These are phyloP conservation scores for Mythimna pallens DNA, from an alignment of 2,888 invertebrate species.

Conservation along the genomic window DNA sequence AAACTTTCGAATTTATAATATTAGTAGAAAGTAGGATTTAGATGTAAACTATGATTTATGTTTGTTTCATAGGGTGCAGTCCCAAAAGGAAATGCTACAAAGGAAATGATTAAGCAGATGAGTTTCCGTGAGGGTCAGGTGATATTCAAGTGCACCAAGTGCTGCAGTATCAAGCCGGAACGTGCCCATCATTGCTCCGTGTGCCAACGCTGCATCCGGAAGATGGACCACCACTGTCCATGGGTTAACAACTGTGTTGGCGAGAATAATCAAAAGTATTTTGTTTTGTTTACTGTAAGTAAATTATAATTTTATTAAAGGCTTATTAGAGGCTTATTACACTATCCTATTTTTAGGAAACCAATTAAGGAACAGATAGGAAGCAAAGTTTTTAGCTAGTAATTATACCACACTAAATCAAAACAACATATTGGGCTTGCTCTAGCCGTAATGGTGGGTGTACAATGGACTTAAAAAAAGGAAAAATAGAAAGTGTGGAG, in stretches of 20 bases:
- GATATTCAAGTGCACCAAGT: slow-evolving; percentile 98
- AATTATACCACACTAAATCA: too few species aligned
- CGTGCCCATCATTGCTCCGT: slow-evolving; percentile 99
- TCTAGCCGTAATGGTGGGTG: too few species aligned
- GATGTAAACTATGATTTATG: neutral
- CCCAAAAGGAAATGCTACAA: slow-evolving; percentile 98
- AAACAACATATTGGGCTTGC: too few species aligned
- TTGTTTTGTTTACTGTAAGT: slow-evolving; percentile 98
- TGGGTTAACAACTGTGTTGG: slow-evolving; percentile 99
- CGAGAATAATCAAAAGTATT: slow-evolving; percentile 99
- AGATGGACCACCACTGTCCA: slow-evolving; percentile 94
- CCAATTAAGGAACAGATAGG: too few species aligned
- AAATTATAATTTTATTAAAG: neutral
- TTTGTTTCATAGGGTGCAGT: slow-evolving; percentile 93
- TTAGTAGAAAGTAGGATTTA: neutral
- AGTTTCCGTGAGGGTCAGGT: slow-evolving; percentile 97
- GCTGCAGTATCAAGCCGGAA: slow-evolving; percentile 98
- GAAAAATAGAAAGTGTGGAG: too few species aligned
- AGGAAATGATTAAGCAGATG: slow-evolving; percentile 98
- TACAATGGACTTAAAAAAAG: too few species aligned
- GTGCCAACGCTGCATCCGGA: slow-evolving; percentile 94
- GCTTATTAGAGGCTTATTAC: too few species aligned
- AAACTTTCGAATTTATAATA: too few species aligned
- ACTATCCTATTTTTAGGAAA: too few species aligned
- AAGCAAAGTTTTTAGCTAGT: too few species aligned